phyloP scores from a whole-genome alignment of 1,140 invertebrate genomes.

The Orchesella cincta region DNA sequence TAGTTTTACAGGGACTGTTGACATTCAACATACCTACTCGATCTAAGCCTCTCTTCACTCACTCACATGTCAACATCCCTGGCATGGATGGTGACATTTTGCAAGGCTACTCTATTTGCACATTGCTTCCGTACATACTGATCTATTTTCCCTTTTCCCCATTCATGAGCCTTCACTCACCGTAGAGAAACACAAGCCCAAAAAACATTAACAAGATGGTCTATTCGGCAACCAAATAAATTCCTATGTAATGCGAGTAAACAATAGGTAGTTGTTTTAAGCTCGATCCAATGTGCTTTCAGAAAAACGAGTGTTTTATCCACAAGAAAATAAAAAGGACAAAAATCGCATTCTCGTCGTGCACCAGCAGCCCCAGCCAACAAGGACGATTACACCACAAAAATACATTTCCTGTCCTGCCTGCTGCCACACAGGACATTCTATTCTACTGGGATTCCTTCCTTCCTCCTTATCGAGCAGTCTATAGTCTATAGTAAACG shows the following conservation, averaged over 20 bases:
- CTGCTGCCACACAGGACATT: background rate
- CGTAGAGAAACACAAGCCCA: too few relatives aligned
- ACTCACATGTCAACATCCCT: background rate
- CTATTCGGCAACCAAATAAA: too few relatives aligned
- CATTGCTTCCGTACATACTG: background rate
- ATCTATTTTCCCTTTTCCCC: background rate
- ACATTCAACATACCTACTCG: too few relatives aligned
- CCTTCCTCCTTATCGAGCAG: background rate
- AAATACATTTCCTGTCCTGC: background rate
- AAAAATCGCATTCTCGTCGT: background rate
- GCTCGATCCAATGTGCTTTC: too few relatives aligned
- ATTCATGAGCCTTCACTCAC: too few relatives aligned
- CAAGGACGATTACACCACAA: background rate
- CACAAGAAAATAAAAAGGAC: background rate
- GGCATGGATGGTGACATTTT: constrained; percentile 3
- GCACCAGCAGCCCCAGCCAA: background rate
- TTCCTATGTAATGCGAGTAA: too few relatives aligned
- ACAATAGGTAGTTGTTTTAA: too few relatives aligned
- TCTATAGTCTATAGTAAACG: too few relatives aligned
- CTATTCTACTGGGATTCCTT: background rate
- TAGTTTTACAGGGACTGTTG: too few relatives aligned
- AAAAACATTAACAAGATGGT: too few relatives aligned
- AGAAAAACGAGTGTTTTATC: background rate
- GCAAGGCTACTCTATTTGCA: background rate
- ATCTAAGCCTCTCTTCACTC: too few relatives aligned